Evolutionary conservation across 2,888 invertebrate genomes (phyloP), one percentile per base, ranked within the genome.

Genomic region (Phengaris arion): DNA sequence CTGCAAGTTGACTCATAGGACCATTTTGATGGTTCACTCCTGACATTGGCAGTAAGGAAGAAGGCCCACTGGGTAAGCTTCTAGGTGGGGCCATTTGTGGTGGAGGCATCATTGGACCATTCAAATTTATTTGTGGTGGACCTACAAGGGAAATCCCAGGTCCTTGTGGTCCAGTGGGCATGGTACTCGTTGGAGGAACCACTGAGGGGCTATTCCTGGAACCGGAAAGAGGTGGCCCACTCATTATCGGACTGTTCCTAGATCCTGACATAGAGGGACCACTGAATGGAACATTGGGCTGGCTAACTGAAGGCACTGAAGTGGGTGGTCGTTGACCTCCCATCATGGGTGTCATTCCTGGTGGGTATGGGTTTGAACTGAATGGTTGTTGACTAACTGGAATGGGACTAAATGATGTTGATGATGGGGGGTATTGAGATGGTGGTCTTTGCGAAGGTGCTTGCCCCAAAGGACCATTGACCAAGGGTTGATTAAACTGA

Each of bases 381-480:
- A 46, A 78, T 73, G 84, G 82, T 78, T 84, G 83, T 77, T 82
- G 84, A 54, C 77, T 81, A 57, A 80, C 69, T 74, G 85, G 79
- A 52, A 77, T 78, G 76, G 84, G 81, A 75, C 80, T 85, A 77
- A 82, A 85, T 57, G 83, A 80, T 81, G 79, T 85, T 76, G 88
- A 82, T 74, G 84, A 78, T 68, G 81, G 80, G 75, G 85, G 84
- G 78, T 81, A 83, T 76, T 83, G 85, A 77, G 79, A 82, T 48
- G 82, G 80, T 76, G 76, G 81, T 75, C 73, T 77, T 52, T 78
- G 75, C 13, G 74, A 76, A 75, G 78, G 64, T 55, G 81, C 77
- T 79, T 83, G 92, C 12, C 91, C 91, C 68, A 80, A 77, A 79
- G 83, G 92, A n/a, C 92, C 92, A 86, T 92, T 93, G 22, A 86